Evolutionary conservation across 2,113 vertebrate species (phyloP).

Genomic region (Pelecanoides urinatrix): DNA sequence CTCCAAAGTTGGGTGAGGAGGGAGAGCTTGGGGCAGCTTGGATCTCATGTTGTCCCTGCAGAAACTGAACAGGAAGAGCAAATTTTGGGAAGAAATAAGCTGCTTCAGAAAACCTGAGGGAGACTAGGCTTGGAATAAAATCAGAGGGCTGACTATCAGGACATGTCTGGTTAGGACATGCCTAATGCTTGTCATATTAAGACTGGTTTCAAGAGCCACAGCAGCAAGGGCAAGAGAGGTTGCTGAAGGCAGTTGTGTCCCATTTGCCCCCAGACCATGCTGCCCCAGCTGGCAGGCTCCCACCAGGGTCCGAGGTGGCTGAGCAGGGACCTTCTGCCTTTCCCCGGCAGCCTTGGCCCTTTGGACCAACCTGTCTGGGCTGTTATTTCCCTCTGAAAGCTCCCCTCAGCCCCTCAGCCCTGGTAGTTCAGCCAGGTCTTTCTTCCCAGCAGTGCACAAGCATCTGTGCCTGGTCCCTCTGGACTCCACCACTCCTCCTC

Average conservation of each 20-base stretch:
- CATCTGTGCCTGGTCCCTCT: background rate
- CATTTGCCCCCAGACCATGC: background rate
- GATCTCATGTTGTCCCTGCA: background rate
- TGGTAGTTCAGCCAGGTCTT: background rate
- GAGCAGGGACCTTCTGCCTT: background rate
- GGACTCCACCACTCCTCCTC: background rate
- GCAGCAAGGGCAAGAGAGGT: background rate
- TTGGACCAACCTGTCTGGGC: background rate
- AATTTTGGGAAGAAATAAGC: background rate
- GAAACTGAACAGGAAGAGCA: background rate
- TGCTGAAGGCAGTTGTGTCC: background rate
- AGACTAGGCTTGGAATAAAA: background rate
- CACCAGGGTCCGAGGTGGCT: background rate
- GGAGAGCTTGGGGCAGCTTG: background rate
- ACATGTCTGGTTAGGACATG: background rate
- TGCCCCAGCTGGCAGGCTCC: background rate
- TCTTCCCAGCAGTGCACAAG: background rate
- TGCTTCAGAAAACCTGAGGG: background rate
- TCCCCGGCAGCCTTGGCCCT: background rate
- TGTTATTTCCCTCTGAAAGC: background rate
- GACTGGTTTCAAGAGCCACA: background rate
- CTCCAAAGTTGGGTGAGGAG: background rate
- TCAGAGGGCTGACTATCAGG: background rate
- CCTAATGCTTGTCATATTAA: background rate
- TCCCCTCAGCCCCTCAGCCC: background rate